Base-by-base conservation (phyloP, 2,888 invertebrate species). In the Leucoma salicis region DNA sequence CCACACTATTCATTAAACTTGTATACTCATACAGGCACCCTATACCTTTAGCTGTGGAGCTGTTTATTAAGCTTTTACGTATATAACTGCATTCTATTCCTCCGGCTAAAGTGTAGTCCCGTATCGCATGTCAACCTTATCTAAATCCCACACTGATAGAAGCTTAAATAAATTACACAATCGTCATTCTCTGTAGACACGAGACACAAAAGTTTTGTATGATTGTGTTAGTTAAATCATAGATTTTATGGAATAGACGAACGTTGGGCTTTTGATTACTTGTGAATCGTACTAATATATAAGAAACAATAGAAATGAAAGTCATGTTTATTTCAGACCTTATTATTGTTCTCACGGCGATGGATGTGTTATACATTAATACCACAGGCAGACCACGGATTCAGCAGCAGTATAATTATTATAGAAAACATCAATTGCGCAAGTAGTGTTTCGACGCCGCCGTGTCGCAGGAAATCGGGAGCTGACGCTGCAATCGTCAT, bases 61-160 rank as follows among this genome's bases (percentile, higher is more conserved):
- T n/a, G 21, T 21, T 21, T 21, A 27, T 8, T 21, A 8, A 8
- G 6, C 21, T 21, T 21, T 6, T 21, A 21, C 21, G 8, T 21
- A 8, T 21, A 21, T 21, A 8, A 6, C 8, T 1, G 7, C 21
- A 8, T 21, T 8, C 21, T 21, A 21, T 21, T 21, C 21, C 6
- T 21, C 8, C 21, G 8, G 21, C 6, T 8, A 21, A 6, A 21
- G 8, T 21, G n/a, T 28, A 43, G 35, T 14, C 31, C 36, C 16
- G 38, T 42, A 40, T 46, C 35, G 39, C 24, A 33, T 54, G 41
- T 42, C 33, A 38, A 33, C 33, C 32, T 31, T 48, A 25, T 32
- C 21, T 8, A 5, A 6, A 10, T 25, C 33, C 18, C 16, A 12
- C 8, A 18, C 14, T 11, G 33, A 16, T 31, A 35, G 35, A 18